Conservation (phyloP, 2,113 vertebrate species). For the Sylvietta virens region DNA sequence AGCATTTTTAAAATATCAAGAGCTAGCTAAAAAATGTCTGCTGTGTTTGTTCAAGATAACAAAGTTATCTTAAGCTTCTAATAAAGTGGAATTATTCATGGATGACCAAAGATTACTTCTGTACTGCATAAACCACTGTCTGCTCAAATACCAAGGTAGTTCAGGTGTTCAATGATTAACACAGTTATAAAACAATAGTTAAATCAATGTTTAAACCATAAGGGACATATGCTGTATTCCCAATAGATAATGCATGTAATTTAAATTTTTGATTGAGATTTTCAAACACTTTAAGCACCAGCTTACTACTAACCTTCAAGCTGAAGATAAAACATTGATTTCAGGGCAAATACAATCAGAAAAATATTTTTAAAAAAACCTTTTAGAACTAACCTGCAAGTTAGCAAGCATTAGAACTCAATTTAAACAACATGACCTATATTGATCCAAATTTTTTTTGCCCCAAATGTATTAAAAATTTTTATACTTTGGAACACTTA, state of each 20-base stretch:
- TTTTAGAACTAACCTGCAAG: neutral
- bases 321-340: neutral
- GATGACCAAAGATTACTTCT: conserved; percentile 5
- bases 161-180: conserved; percentile 30
- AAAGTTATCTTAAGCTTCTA: neutral
- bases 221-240: neutral
- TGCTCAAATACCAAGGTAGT: neutral
- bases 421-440: neutral
- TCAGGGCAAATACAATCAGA: neutral
- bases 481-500: neutral
- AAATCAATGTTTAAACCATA: neutral
- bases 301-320: neutral
- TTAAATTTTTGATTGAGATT: neutral
- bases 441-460: neutral
- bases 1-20: neutral
- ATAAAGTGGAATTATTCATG: neutral
- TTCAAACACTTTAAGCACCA: neutral
- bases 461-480: neutral
- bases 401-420: neutral
- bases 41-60: neutral
- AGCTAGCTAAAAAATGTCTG: neutral
- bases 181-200: neutral
- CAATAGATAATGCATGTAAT: neutral
- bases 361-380: neutral
- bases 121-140: neutral